Evolutionary conservation across 2,888 invertebrate genomes (phyloP).

Genomic region (Chaetogeoica ovagalla): DNA sequence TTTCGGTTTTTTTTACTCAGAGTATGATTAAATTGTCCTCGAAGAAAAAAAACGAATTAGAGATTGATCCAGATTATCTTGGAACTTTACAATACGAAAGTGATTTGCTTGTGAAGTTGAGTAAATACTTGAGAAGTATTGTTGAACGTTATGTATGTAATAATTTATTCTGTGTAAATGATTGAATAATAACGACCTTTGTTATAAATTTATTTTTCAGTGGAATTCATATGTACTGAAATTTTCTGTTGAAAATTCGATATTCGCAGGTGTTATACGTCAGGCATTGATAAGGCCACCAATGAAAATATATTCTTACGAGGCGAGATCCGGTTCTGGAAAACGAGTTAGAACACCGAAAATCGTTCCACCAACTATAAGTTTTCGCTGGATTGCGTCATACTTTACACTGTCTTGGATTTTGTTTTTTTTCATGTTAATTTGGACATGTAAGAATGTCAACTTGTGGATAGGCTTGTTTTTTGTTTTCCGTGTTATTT

Average conservation of each 20-base stretch:
- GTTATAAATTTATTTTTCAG: conserved; percentile 10
- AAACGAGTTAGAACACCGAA: conserved; percentile 36
- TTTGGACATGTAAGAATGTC: background rate
- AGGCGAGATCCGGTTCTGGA: conserved; percentile 17
- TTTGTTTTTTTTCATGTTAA: conserved; percentile 21
- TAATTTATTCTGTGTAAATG: background rate
- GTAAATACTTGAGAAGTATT: conserved; percentile 14
- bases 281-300: conserved; percentile 26
- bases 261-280: conserved; percentile 27
- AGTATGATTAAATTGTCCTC: background rate
- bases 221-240: background rate
- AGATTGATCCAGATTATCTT: conserved; percentile 40
- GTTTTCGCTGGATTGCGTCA: conserved; percentile 39
- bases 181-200: background rate
- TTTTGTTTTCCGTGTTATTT: background rate
- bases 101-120: conserved; percentile 29
- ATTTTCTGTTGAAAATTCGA: background rate
- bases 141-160: conserved; percentile 35
- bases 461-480: conserved; percentile 1
- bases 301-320: conserved; percentile 38
- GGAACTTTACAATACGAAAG: conserved; percentile 32
- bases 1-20: conserved; percentile 1
- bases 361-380: conserved; percentile 19
- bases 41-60: conserved; percentile 37
- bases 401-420: conserved; percentile 31